Percentiles rank a stretch among this genome's conserved stretches.
Conservation (phyloP, 2,113 vertebrate species). For the Psilopsiagon aymara region DNA sequence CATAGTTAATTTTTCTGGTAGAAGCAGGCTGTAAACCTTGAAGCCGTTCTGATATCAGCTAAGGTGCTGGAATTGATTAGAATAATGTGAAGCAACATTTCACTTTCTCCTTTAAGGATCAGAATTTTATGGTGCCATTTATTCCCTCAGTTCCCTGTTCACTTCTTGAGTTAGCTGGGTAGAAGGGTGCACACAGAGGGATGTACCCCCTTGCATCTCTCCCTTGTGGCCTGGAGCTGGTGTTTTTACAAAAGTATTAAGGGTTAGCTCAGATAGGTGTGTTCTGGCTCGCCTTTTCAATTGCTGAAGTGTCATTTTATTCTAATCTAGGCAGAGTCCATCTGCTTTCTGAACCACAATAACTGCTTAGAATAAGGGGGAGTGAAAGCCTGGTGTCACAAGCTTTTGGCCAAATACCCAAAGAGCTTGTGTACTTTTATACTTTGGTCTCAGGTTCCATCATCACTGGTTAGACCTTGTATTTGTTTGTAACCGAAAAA, state of each 20-base stretch:
- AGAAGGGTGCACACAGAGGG: neutral
- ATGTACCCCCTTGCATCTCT: neutral
- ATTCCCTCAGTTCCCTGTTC: neutral
- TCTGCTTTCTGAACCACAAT: neutral
- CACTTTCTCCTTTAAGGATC: neutral
- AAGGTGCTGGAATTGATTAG: neutral
- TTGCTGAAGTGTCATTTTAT: neutral
- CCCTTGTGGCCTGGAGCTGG: neutral
- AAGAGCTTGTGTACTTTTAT: neutral
- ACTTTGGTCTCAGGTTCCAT: neutral
- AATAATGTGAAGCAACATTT: neutral
- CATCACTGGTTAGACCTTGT: neutral
- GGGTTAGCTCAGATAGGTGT: neutral
- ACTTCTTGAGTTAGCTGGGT: neutral
- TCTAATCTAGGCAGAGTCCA: neutral
- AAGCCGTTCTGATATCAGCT: neutral
- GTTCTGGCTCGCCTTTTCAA: neutral
- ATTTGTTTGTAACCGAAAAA: neutral
- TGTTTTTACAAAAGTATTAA: neutral
- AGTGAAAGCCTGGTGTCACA: fast-evolving
- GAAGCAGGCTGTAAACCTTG: neutral
- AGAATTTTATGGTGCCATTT: neutral
- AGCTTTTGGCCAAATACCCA: neutral
- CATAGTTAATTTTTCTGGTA: neutral
- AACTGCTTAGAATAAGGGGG: neutral